These are phyloP conservation scores for Prochilodus magdalenae DNA, from an alignment of 2,113 vertebrate genomes.

Conservation along the genomic window DNA sequence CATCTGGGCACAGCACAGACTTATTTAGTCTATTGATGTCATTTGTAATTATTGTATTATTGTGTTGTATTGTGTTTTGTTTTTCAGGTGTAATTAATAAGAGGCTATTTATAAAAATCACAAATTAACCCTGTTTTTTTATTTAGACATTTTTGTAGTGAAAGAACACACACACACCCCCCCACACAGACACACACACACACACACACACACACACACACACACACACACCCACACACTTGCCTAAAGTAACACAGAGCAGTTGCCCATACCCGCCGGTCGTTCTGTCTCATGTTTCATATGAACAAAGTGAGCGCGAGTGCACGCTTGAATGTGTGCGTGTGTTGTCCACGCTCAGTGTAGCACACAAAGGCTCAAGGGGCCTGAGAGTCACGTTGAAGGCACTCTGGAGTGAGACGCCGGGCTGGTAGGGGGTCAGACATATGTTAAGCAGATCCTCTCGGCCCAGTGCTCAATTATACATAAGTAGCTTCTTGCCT, in stretches of 20 bases:
- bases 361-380: slow-evolving; percentile 13
- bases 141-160: no score
- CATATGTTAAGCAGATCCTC: slow-evolving; percentile 36
- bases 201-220: no score
- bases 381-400: slow-evolving; percentile 13
- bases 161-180: no score
- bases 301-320: neutral
- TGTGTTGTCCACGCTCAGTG: neutral
- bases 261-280: neutral
- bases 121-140: no score
- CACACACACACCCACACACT: slow-evolving; percentile 59
- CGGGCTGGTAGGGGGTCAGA: neutral
- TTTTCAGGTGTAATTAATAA: no score
- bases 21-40: no score
- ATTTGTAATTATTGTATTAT: no score
- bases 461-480: slow-evolving; percentile 39
- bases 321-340: neutral
- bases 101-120: no score
- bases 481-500: slow-evolving; percentile 42
- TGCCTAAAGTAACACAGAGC: slow-evolving; percentile 38
- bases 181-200: no score
- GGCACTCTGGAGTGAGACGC: slow-evolving; percentile 18
- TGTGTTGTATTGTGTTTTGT: no score
- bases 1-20: no score
- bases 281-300: slow-evolving; percentile 27